Percentiles rank a stretch among this genome's conserved stretches.
Conservation (phyloP, 2,888 invertebrate species). For the Hipparchia semele region DNA sequence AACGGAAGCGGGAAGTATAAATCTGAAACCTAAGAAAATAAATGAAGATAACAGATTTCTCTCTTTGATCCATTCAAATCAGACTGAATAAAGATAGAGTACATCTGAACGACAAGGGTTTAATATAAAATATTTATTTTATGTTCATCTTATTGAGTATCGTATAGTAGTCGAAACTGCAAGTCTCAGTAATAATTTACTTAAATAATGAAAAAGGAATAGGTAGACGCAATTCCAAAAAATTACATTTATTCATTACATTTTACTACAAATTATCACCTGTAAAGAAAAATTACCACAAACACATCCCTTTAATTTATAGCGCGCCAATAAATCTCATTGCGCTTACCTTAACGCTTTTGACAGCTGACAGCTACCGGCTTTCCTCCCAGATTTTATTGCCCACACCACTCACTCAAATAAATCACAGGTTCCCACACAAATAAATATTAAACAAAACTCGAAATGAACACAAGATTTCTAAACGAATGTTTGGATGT, state of each 20-base stretch:
- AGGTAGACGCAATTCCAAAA: too few relatives aligned
- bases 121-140: too few relatives aligned
- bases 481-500: slow-evolving; percentile 1
- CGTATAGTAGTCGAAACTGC: too few relatives aligned
- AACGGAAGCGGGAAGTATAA: too few relatives aligned
- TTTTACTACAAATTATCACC: background rate
- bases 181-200: too few relatives aligned
- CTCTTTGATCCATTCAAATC: too few relatives aligned
- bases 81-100: too few relatives aligned
- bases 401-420: slow-evolving; percentile 59
- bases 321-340: slow-evolving; percentile 44
- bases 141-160: too few relatives aligned
- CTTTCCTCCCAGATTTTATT: slow-evolving; percentile 49
- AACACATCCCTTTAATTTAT: slow-evolving; percentile 42
- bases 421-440: slow-evolving; percentile 36
- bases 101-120: too few relatives aligned
- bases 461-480: slow-evolving; percentile 22
- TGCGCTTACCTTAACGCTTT: slow-evolving; percentile 68
- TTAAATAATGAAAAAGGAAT: too few relatives aligned
- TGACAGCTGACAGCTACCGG: slow-evolving; percentile 70
- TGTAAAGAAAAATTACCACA: slow-evolving; percentile 25
- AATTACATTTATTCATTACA: background rate
- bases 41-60: too few relatives aligned
- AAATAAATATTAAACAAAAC: slow-evolving; percentile 17
- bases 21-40: too few relatives aligned